A percentile compares a stretch with the other conserved stretches of the same genome.
Evolutionary conservation across 2,888 invertebrate species (phyloP).

Genomic region (Phytoseiulus persimilis): DNA sequence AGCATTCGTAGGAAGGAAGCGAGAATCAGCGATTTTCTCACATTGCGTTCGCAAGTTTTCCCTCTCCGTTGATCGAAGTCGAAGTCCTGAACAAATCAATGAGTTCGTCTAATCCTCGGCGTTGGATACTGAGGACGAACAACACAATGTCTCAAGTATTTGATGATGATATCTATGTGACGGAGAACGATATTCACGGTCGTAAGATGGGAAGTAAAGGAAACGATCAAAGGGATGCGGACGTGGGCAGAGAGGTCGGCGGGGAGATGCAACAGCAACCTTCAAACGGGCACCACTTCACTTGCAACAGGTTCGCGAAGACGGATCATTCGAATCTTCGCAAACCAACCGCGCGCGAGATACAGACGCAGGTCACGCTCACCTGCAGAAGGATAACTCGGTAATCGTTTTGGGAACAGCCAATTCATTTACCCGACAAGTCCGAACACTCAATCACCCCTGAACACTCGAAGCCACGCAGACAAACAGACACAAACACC

Average conservation of each 20-base stretch:
- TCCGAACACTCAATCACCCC: background rate
- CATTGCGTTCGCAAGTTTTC: background rate
- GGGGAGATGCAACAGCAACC: background rate
- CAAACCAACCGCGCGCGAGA: background rate
- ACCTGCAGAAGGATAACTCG: background rate
- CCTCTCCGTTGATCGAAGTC: background rate
- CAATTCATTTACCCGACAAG: background rate
- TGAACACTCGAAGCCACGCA: background rate
- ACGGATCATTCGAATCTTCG: background rate
- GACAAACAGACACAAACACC: background rate
- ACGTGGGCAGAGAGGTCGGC: background rate
- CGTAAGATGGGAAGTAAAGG: background rate
- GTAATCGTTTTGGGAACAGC: background rate
- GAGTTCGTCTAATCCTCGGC: background rate
- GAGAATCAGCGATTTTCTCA: background rate
- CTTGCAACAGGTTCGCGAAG: background rate
- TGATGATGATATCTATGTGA: background rate
- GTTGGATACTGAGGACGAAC: background rate
- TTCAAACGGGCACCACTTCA: background rate
- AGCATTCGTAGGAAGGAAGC: background rate
- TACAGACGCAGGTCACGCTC: background rate
- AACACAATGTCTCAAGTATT: background rate
- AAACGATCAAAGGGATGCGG: background rate
- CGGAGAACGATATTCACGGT: background rate
- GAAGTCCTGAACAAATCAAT: background rate